Percentiles rank a stretch among this genome's conserved stretches.
phyloP scores from a whole-genome alignment of 35 echinoderm and acorn worm genomes.

The Diadema setosum region DNA sequence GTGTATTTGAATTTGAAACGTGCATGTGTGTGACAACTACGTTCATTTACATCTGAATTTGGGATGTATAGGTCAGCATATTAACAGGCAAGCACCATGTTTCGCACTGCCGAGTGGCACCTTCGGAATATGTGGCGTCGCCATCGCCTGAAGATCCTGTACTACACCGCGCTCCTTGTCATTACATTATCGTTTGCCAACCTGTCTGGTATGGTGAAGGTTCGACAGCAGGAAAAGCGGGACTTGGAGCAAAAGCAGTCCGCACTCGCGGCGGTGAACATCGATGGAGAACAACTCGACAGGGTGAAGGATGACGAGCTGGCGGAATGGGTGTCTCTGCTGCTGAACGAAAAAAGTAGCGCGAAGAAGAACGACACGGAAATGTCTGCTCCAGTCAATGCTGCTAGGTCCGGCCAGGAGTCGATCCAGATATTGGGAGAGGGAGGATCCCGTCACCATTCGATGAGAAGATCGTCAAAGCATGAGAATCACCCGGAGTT shows the following conservation, averaged over 20 bases:
- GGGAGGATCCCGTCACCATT: not conserved
- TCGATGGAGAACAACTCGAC: not conserved
- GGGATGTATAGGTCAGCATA: too few species aligned
- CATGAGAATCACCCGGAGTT: not conserved
- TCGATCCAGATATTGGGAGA: not conserved
- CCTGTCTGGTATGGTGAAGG: not conserved
- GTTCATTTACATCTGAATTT: too few species aligned
- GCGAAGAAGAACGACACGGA: not conserved
- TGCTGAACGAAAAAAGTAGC: not conserved
- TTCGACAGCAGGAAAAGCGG: not conserved
- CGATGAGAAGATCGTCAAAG: too few species aligned
- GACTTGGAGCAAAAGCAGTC: not conserved
- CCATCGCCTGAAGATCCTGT: not conserved
- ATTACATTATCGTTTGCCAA: not conserved
- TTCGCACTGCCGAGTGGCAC: too few species aligned
- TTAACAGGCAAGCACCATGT: too few species aligned
- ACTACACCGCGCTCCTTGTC: not conserved
- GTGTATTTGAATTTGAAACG: too few species aligned
- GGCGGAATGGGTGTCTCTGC: not conserved
- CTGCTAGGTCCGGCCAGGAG: not conserved
- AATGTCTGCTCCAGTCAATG: not conserved
- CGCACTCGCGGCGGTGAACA: not conserved
- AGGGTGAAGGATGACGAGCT: not conserved
- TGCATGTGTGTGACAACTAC: too few species aligned
- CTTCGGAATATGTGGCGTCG: not conserved